phyloP scores from a whole-genome alignment of 1,140 invertebrate genomes.

The Akabosia matsudoensis region DNA sequence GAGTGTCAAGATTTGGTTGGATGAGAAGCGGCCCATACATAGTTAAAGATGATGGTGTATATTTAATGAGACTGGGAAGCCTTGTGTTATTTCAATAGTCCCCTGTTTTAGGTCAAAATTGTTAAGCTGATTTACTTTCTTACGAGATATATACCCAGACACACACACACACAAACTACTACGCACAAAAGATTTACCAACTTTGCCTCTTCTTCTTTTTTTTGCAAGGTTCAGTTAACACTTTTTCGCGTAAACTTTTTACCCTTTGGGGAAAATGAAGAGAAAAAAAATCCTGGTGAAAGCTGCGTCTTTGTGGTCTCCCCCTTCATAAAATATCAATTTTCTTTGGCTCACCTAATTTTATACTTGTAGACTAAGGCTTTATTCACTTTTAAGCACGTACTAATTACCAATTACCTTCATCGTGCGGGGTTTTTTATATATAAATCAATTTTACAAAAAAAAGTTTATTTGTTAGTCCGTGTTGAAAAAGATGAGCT shows the following conservation, averaged over 20 bases:
- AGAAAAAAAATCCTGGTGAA: background rate
- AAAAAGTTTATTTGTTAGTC: too few relatives aligned
- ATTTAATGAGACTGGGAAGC: slow-evolving; percentile 44
- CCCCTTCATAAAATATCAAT: background rate
- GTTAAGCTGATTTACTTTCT: slow-evolving; percentile 44
- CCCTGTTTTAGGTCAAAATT: slow-evolving; percentile 45
- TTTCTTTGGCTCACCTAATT: background rate
- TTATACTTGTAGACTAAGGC: too few relatives aligned
- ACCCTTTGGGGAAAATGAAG: too few relatives aligned
- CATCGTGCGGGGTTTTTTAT: too few relatives aligned
- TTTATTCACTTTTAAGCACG: too few relatives aligned
- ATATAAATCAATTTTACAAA: too few relatives aligned
- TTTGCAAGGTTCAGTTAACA: too few relatives aligned
- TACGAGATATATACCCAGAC: background rate
- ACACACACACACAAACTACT: background rate
- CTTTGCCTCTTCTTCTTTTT: background rate
- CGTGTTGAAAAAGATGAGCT: too few relatives aligned
- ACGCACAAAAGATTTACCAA: background rate
- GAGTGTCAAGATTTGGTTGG: slow-evolving; percentile 33
- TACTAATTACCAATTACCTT: too few relatives aligned
- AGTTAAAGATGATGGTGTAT: slow-evolving; percentile 37
- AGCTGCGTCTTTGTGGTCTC: background rate
- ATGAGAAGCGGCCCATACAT: slow-evolving; percentile 41
- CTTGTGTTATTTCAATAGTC: slow-evolving; percentile 41
- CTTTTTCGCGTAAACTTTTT: too few relatives aligned